Conservation (phyloP, 2,113 vertebrate genomes). For the Nibea albiflora region DNA sequence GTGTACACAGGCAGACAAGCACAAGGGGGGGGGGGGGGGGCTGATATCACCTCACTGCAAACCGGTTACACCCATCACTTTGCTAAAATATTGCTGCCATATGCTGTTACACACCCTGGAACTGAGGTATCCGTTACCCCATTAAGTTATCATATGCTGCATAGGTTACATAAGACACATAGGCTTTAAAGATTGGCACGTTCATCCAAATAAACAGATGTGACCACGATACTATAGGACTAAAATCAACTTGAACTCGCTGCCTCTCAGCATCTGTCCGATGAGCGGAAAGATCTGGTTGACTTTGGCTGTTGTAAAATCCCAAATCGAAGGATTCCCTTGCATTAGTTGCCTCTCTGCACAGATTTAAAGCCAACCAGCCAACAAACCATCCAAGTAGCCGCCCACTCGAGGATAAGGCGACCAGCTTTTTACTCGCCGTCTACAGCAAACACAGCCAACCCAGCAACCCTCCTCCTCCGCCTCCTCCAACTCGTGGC, state of each 20-base stretch:
- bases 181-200: not conserved
- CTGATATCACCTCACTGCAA: constrained; percentile 49
- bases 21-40: constrained; percentile 5
- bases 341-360: constrained; percentile 56
- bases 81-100: constrained; percentile 32
- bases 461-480: too few species aligned
- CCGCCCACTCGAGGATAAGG: constrained; percentile 34
- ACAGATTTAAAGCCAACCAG: constrained; percentile 61
- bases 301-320: constrained; percentile 56
- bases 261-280: constrained; percentile 66
- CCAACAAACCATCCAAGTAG: constrained; percentile 45
- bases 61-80: constrained; percentile 35
- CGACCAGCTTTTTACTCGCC: constrained; percentile 30
- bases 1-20: constrained; percentile 51
- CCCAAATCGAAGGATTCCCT: constrained; percentile 72
- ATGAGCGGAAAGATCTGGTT: constrained; percentile 33
- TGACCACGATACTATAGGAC: not conserved
- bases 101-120: constrained; percentile 26
- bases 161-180: not conserved
- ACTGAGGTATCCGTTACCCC: not conserved
- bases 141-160: not conserved
- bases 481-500: not conserved
- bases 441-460: constrained; percentile 30
- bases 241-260: constrained; percentile 62
- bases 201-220: constrained; percentile 55